Percentiles rank a stretch among this genome's conserved stretches.
These are phyloP conservation scores for Peromyscus leucopus DNA, from an alignment of 2,113 vertebrate species.

Conservation along the genomic window DNA sequence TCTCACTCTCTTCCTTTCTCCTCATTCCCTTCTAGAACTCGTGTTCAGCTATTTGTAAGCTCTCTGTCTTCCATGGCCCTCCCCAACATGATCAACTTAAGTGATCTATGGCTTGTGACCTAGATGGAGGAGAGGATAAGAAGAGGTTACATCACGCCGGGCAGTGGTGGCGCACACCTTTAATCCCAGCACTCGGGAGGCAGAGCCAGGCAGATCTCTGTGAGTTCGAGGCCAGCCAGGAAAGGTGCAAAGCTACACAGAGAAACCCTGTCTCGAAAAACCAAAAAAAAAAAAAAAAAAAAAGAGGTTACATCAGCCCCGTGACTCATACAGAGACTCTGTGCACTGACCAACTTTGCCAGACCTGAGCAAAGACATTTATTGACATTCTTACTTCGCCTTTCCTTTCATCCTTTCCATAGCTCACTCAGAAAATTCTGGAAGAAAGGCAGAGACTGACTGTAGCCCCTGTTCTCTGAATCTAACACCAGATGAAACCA, in stretches of 20 bases:
- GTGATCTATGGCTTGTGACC: background rate
- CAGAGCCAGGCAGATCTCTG: too few species aligned
- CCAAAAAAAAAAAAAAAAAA: too few species aligned
- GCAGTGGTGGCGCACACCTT: too few species aligned
- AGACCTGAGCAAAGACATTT: background rate
- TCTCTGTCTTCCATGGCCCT: background rate
- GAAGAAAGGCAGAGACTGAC: background rate
- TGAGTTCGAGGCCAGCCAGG: too few species aligned
- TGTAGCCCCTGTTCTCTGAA: background rate
- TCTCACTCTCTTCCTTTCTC: background rate
- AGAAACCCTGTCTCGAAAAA: too few species aligned
- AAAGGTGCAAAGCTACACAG: too few species aligned
- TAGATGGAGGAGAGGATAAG: background rate
- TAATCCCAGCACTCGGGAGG: too few species aligned
- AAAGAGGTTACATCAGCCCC: rapidly evolving
- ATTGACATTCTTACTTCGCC: background rate
- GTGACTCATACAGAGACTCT: background rate
- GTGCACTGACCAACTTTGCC: background rate
- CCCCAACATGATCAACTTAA: background rate
- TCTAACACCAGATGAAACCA: background rate
- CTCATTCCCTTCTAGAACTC: background rate
- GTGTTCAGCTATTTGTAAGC: background rate
- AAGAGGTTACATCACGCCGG: rapidly evolving
- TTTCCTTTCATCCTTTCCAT: background rate
- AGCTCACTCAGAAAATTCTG: background rate